phyloP scores from a whole-genome alignment of 2,888 invertebrate species.

The Drosophila hamatofila region DNA sequence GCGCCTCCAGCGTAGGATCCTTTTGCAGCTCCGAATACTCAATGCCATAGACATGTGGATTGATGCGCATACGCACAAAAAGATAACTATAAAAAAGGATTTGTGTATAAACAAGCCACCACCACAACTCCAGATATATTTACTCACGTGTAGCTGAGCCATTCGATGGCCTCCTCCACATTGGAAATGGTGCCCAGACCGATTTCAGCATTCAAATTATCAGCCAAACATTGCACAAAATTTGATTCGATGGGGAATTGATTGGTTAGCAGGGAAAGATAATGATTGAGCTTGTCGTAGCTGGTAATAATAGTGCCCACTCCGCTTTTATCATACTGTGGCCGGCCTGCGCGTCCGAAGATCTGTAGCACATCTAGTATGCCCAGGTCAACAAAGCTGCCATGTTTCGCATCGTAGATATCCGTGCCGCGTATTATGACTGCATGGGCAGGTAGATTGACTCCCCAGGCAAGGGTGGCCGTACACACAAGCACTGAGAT shows the following conservation, averaged over 20 bases:
- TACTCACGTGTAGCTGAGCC: conserved; percentile 95
- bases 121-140: rapidly evolving
- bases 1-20: conserved; percentile 92
- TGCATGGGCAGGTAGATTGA: conserved; percentile 99
- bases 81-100: conserved; percentile 86
- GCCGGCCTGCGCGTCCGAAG: conserved; percentile 98
- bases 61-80: conserved; percentile 96
- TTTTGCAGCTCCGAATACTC: conserved; percentile 88
- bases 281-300: conserved; percentile 96
- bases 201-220: conserved; percentile 99
- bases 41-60: conserved; percentile 92
- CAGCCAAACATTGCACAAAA: conserved; percentile 95
- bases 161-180: conserved; percentile 97
- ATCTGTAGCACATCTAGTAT: conserved; percentile 99
- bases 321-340: conserved; percentile 98
- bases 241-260: conserved; percentile 99
- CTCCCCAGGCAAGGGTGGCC: conserved; percentile 99
- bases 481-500: conserved; percentile 97
- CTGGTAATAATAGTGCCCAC: conserved; percentile 98
- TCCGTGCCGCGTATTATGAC: conserved; percentile 93
- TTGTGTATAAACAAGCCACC: not conserved
- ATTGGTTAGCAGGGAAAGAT: conserved; percentile 96
- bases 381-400: conserved; percentile 96
- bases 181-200: conserved; percentile 98
- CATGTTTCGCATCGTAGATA: conserved; percentile 98